A percentile compares a stretch with the other conserved stretches of the same genome.
These are phyloP conservation scores for Drosophila simulans DNA, from an alignment of 1,140 invertebrate species.

Conservation along the genomic window DNA sequence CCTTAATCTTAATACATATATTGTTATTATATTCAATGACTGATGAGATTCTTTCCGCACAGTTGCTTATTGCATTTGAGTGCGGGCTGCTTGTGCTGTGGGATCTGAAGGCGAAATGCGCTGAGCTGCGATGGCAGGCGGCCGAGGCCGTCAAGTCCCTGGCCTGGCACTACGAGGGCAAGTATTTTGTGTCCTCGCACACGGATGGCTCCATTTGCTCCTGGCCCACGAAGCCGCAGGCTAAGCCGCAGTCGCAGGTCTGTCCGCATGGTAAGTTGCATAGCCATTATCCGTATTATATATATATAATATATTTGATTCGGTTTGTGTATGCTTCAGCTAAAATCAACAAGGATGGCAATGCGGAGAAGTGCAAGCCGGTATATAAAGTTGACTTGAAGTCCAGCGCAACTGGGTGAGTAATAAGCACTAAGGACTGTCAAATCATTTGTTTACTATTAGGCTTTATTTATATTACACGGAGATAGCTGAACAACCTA, in stretches of 20 bases:
- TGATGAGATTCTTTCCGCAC: not conserved
- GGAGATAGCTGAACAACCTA: not conserved
- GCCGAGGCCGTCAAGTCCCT: constrained; percentile 93
- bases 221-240: constrained; percentile 92
- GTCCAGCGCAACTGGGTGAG: constrained; percentile 94
- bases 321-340: constrained; percentile 30
- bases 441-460: constrained; percentile 1
- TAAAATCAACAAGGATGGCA: constrained; percentile 90
- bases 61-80: constrained; percentile 99
- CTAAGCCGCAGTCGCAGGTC: constrained; percentile 92
- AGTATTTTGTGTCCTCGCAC: constrained; percentile 98
- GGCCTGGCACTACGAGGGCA: constrained; percentile 98
- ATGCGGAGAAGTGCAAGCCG: constrained; percentile 94
- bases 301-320: constrained; percentile 2
- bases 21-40: not conserved
- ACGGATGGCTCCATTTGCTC: constrained; percentile 97
- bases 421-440: constrained; percentile 14
- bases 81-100: constrained; percentile 97
- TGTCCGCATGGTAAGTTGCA: constrained; percentile 94
- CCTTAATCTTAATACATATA: too few species aligned
- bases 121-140: constrained; percentile 93
- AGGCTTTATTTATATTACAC: not conserved
- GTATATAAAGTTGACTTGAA: constrained; percentile 98
- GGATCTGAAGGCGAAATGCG: constrained; percentile 94
- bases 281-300: not conserved